phyloP scores from a whole-genome alignment of 2,888 invertebrate genomes.

The Eupithecia inturbata region DNA sequence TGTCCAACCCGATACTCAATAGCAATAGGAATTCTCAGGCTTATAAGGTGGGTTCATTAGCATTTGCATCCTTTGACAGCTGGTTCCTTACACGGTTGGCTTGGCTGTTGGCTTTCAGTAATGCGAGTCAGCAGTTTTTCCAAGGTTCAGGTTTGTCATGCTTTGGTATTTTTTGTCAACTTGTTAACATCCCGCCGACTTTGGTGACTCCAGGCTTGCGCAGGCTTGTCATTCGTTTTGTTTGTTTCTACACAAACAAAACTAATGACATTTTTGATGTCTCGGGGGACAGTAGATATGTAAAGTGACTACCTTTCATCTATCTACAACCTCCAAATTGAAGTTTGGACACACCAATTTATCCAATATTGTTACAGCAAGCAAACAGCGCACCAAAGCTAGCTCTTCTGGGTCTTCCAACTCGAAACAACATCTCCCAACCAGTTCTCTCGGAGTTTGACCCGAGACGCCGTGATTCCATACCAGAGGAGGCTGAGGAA shows the following conservation, averaged over 20 bases:
- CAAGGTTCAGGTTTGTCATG: too few relatives aligned
- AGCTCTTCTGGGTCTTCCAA: conserved; percentile 76
- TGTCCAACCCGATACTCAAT: conserved; percentile 84
- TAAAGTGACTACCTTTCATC: too few relatives aligned
- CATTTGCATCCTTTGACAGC: background rate
- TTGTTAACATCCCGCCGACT: too few relatives aligned
- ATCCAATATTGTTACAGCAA: conserved; percentile 64
- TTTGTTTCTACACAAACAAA: too few relatives aligned
- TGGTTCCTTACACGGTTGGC: too few relatives aligned
- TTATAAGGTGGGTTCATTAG: conserved; percentile 64
- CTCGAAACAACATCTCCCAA: conserved; percentile 85
- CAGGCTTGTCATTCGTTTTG: too few relatives aligned
- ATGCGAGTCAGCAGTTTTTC: background rate
- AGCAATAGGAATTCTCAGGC: conserved; percentile 63
- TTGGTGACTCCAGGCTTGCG: too few relatives aligned
- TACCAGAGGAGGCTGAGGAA: conserved; percentile 85
- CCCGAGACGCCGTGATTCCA: conserved; percentile 83
- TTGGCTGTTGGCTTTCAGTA: too few relatives aligned
- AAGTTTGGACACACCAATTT: background rate
- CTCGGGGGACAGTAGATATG: too few relatives aligned
- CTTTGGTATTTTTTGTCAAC: too few relatives aligned
- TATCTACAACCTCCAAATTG: background rate
- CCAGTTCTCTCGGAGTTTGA: conserved; percentile 85
- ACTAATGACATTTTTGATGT: too few relatives aligned
- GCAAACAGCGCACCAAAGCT: conserved; percentile 87